Conservation (phyloP, 2,113 vertebrate species). For the Myotis brandtii region DNA sequence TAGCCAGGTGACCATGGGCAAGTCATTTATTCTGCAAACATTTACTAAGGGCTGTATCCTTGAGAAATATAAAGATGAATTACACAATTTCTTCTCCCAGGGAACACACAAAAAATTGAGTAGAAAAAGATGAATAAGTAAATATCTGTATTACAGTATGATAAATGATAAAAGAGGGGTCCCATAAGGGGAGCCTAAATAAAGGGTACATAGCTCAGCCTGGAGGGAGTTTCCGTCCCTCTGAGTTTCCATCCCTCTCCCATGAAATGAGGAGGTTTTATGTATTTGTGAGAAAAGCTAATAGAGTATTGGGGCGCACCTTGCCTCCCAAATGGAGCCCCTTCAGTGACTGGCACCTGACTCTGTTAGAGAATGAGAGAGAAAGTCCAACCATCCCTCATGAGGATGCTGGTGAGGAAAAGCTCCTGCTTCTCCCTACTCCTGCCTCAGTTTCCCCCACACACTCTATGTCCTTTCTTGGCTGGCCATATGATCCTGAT, state of each 20-base stretch:
- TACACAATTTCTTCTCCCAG: not conserved
- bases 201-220: not conserved
- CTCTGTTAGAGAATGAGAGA: not conserved
- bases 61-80: slow-evolving; percentile 27
- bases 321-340: not conserved
- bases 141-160: not conserved
- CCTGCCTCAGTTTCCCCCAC: not conserved
- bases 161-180: not conserved
- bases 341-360: not conserved
- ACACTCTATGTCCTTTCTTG: not conserved
- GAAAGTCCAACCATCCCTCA: not conserved
- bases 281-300: not conserved
- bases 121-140: not conserved
- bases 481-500: not conserved
- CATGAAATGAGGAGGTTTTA: not conserved
- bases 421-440: not conserved
- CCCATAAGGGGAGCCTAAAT: not conserved
- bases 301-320: not conserved
- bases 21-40: not conserved
- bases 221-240: not conserved
- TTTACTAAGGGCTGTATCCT: not conserved
- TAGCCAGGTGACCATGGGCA: slow-evolving; percentile 1
- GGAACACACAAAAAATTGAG: not conserved
- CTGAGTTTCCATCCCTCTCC: not conserved
- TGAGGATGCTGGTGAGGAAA: not conserved